Evolutionary conservation across 2,113 vertebrate species (phyloP).

Genomic region (Ictalurus punctatus): DNA sequence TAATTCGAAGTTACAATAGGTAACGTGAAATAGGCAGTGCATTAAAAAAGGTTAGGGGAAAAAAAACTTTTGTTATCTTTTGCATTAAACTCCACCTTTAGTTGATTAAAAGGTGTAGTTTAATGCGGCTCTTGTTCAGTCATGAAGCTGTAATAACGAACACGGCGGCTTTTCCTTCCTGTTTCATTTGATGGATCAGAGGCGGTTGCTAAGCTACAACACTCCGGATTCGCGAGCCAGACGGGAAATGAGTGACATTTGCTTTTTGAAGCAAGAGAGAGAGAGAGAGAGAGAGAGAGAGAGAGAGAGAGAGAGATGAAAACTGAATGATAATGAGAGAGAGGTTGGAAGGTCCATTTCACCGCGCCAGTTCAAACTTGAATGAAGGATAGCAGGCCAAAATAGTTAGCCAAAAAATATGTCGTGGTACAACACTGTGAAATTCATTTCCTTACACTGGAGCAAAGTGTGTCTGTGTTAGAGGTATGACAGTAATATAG

Average conservation of each 20-base stretch:
- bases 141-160: conserved; percentile 35
- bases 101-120: conserved; percentile 8
- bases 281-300: conserved; percentile 53
- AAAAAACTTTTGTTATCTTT: not conserved
- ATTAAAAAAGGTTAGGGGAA: not conserved
- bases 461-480: not conserved
- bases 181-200: conserved; percentile 72
- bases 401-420: not conserved
- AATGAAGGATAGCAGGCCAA: conserved; percentile 16
- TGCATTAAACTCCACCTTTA: not conserved
- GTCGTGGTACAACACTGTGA: not conserved
- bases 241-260: conserved; percentile 65
- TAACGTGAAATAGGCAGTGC: not conserved
- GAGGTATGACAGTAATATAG: not conserved
- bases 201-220: conserved; percentile 80
- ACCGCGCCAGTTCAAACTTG: conserved; percentile 15
- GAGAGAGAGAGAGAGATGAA: conserved; percentile 53
- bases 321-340: conserved; percentile 48
- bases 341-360: conserved; percentile 24
- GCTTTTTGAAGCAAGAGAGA: conserved; percentile 65
- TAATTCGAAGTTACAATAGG: not conserved
- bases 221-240: conserved; percentile 73
- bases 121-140: conserved; percentile 15
- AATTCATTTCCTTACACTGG: not conserved
- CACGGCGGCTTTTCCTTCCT: conserved; percentile 60